These are phyloP conservation scores for Sebastes umbrosus DNA, from an alignment of 2,797 vertebrate genomes.

Conservation along the genomic window DNA sequence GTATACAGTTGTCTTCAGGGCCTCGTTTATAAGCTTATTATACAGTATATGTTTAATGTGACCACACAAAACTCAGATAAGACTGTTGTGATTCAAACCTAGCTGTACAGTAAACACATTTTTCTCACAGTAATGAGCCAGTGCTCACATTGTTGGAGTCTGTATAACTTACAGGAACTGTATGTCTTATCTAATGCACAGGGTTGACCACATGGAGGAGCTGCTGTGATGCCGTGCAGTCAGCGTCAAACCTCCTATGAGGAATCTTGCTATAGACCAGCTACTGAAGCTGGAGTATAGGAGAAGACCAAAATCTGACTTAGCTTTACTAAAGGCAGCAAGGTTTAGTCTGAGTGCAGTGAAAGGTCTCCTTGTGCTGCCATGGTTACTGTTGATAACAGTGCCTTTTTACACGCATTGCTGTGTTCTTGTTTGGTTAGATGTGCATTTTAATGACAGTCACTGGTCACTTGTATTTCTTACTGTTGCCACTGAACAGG, in stretches of 20 bases:
- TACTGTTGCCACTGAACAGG: slow-evolving; percentile 49
- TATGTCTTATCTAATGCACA: background rate
- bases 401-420: background rate
- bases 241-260: background rate
- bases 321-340: background rate
- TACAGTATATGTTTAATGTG: background rate
- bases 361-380: background rate
- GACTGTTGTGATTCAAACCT: background rate
- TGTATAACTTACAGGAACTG: background rate
- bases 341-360: background rate
- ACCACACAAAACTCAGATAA: background rate
- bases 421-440: slow-evolving; percentile 16
- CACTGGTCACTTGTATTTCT: slow-evolving; percentile 28
- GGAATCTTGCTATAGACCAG: background rate
- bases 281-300: background rate
- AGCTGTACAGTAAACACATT: background rate
- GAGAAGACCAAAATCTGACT: background rate
- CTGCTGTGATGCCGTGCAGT: slow-evolving; percentile 29
- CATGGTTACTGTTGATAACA: slow-evolving; percentile 9
- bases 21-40: background rate
- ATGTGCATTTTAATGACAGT: slow-evolving; percentile 41
- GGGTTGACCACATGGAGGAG: slow-evolving; percentile 56
- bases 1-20: background rate
- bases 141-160: background rate
- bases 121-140: background rate